Evolutionary conservation across 2,888 invertebrate species (phyloP).

Genomic region (Salticus scenicus): DNA sequence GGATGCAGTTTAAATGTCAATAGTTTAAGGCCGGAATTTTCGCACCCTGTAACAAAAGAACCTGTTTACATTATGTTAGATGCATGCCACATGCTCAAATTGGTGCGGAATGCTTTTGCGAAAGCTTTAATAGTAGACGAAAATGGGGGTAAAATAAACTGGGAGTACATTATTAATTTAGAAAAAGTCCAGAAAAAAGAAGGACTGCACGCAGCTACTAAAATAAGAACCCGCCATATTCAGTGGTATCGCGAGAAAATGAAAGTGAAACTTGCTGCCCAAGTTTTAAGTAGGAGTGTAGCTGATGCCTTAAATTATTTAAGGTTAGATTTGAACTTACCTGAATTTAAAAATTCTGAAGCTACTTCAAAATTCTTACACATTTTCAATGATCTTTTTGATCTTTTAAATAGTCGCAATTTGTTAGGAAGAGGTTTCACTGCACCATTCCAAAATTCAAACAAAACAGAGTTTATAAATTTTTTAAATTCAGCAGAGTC

Average conservation of each 20-base stretch:
- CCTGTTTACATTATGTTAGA: constrained; percentile 10
- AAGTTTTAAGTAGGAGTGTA: constrained; percentile 21
- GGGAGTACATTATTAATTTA: constrained; percentile 1
- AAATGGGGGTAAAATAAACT: neutral
- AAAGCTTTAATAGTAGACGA: neutral
- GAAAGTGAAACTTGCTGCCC: constrained; percentile 33
- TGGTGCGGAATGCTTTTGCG: constrained; percentile 23
- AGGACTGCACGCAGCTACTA: constrained; percentile 23
- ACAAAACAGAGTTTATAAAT: neutral
- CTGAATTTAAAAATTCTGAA: constrained; percentile 17
- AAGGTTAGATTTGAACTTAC: constrained; percentile 5
- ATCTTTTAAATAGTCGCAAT: constrained; percentile 5
- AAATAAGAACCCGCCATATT: constrained; percentile 17
- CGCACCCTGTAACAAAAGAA: neutral
- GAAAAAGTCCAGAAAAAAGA: constrained; percentile 24
- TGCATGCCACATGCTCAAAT: constrained; percentile 32
- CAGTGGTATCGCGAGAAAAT: constrained; percentile 21
- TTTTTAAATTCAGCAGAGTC: neutral
- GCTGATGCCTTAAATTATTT: constrained; percentile 30
- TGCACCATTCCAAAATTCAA: neutral
- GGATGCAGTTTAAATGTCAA: neutral
- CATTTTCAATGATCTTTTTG: neutral
- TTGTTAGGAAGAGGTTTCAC: constrained; percentile 6
- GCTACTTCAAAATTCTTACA: constrained; percentile 17
- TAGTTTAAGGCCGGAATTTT: neutral